Evolutionary conservation across 2,888 invertebrate genomes (phyloP).

Genomic region (Galeopsomyia nigrocyanea): DNA sequence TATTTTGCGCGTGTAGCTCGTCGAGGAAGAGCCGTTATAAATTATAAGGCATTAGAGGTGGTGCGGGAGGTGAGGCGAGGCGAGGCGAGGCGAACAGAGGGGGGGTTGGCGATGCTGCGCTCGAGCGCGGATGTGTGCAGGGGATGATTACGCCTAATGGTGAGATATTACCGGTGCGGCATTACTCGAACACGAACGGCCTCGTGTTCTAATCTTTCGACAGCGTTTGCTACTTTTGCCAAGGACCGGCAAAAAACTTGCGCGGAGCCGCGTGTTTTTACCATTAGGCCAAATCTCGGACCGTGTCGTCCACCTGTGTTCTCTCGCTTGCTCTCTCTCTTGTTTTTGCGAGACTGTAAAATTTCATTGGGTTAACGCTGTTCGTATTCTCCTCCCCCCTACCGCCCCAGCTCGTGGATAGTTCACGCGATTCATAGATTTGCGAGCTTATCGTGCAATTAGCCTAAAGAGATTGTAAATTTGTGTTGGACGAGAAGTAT

Average conservation of each 20-base stretch:
- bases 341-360: too few species aligned
- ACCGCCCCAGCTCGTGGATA: conserved; percentile 14
- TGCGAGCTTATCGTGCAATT: conserved; percentile 32
- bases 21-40: conserved; percentile 63
- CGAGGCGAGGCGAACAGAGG: conserved; percentile 13
- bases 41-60: conserved; percentile 68
- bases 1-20: conserved; percentile 57
- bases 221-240: conserved; percentile 67
- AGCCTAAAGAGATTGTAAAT: conserved; percentile 28
- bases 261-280: not conserved
- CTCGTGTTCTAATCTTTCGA: conserved; percentile 68
- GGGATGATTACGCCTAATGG: conserved; percentile 70
- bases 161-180: conserved; percentile 68
- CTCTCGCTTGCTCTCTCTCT: conserved; percentile 21
- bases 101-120: conserved; percentile 54
- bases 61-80: conserved; percentile 12
- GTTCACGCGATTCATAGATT: conserved; percentile 36
- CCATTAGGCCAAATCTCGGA: not conserved
- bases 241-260: conserved; percentile 12
- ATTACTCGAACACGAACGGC: conserved; percentile 65
- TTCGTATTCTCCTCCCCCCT: too few species aligned
- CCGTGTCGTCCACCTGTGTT: conserved; percentile 11
- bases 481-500: too few species aligned
- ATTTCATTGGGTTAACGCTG: too few species aligned
- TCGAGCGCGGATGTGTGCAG: conserved; percentile 63